Evolutionary conservation across 2,888 invertebrate species (phyloP), one percentile per base, ranked within the genome.

Genomic region (Pardosa pseudoannulata): DNA sequence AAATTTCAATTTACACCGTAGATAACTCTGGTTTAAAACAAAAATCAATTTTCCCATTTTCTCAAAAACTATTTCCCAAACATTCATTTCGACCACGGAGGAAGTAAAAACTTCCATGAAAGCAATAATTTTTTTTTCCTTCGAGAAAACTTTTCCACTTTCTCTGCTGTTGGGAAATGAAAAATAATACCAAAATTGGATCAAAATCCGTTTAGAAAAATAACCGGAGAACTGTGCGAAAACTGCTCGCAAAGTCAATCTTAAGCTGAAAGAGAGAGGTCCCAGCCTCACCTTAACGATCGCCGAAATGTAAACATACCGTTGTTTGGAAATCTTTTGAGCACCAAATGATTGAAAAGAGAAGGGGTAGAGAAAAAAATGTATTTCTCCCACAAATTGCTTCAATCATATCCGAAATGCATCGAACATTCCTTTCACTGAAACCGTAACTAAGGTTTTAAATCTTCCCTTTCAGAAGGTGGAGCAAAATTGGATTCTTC

Each of bases 401-500:
- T 56, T 64, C 71, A 39, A 79, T 79, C 71, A 71, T 68, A 32
- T 67, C 67, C n/a, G 32, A 36, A 31, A 67, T 32, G 31, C 67
- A 67, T 67, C 36, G 32, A 36, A 67, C 67, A 67, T 78, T 78
- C 70, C 70, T 28, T 78, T 62, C 46, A 71, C 62, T 64, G 64
- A 71, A 46, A 31, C 32, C 31, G 32, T 67, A 67, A 31, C 67
- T 28, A 64, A 62, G 71, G 62, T 79, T 74, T 79, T 72, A 79
- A 79, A 79, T 79, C 79, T 71, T 19, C 71, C 71, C 71, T 72
- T 41, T 56, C 27, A 36, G 56, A 79, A 62, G 70, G 41, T 41
- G 46, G 64, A 68, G 62, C 50, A 74, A 81, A 81, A 74, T 81
- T 81, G 74, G 67, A 74, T 74, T 68, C 68, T 50, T 67, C 56